Evolutionary conservation across 1,140 invertebrate genomes (phyloP), one percentile per base, ranked within the genome.

Genomic region (Cyclargus thomasi): DNA sequence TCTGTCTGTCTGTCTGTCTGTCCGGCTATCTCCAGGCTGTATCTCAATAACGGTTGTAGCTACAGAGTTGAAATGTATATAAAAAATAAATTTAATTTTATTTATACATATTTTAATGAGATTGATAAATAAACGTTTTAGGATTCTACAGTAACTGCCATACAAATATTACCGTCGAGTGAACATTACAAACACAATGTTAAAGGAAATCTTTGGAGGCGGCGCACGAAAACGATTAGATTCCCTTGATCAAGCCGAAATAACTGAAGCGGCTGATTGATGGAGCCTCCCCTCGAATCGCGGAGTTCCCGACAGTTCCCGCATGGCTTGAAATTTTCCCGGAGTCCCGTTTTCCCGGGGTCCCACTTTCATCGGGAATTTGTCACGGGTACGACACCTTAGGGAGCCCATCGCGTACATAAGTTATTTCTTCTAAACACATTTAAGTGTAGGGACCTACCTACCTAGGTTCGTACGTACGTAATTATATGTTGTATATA

Each of bases 311-410:
- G 39, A 11, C 14, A 14, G 39, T 16, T 16, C 39, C 11, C 11
- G 39, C 10, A 16, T 47, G 39, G 36, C 1, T 3, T 39, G 4
- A 3, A 0, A 6, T 29, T 29, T 29, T 29, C 3, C 36, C 36
- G 36, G 36, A 39, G 11, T 39, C 2, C 11, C 36, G 11, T 47
- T 47, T 47, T 47, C 39, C 39, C 39, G 39, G 8, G 39, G 10
- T 47, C 11, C 39, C 39, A 17, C 63, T 35, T 21, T 35, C 35
- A n/a, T n/a, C 63, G 63, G 62, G 29, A 39, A 64, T 64, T 36
- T 64, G 63, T 64, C 63, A 64, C 17, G 17, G 63, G 20, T 39
- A 64, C 63, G 35, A 64, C 35, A 64, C 63, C 63, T 29, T 17
- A n/a, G 63, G 29, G 39, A 47, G 39, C 4, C 10, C 3, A 35